phyloP scores from a whole-genome alignment of 2,888 invertebrate species.

The Sphaeridia pumilis region DNA sequence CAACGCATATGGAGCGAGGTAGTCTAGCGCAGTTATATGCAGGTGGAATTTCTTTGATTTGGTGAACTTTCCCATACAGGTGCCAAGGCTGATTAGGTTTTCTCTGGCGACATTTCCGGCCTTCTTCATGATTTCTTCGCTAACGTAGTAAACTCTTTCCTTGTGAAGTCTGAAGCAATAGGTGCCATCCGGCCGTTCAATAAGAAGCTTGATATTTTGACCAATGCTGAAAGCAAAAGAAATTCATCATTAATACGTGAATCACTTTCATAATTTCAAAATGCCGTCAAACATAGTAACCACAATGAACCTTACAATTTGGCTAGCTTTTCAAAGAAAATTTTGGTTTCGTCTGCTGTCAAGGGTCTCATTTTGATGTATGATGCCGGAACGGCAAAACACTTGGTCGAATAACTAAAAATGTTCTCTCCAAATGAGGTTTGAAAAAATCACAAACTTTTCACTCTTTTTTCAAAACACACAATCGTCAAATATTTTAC shows the following conservation, averaged over 20 bases:
- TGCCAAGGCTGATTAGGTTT: conserved; percentile 69
- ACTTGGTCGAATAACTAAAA: no score
- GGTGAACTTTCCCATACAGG: conserved; percentile 97
- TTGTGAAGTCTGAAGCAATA: conserved; percentile 92
- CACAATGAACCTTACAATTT: conserved; percentile 67
- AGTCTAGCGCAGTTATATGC: conserved; percentile 88
- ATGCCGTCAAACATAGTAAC: conserved; percentile 3
- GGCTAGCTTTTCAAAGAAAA: conserved; percentile 78
- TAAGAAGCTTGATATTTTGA: conserved; percentile 79
- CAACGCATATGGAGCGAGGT: conserved; percentile 92
- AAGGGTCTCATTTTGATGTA: conserved; percentile 76
- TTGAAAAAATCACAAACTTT: no score
- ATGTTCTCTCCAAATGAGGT: no score
- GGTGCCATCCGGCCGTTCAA: conserved; percentile 90
- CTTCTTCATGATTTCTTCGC: conserved; percentile 62
- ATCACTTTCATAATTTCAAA: no score
- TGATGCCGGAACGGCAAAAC: no score
- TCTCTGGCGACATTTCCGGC: conserved; percentile 65
- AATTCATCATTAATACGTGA: neutral
- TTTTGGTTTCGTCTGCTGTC: conserved; percentile 73
- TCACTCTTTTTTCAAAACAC: no score
- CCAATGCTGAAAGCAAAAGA: conserved; percentile 80
- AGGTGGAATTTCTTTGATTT: conserved; percentile 79
- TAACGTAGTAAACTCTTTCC: conserved; percentile 84
- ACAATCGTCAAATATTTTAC: no score